These are phyloP conservation scores for Sarcophilus harrisii DNA, from an alignment of 2,797 vertebrate genomes.

Conservation along the genomic window DNA sequence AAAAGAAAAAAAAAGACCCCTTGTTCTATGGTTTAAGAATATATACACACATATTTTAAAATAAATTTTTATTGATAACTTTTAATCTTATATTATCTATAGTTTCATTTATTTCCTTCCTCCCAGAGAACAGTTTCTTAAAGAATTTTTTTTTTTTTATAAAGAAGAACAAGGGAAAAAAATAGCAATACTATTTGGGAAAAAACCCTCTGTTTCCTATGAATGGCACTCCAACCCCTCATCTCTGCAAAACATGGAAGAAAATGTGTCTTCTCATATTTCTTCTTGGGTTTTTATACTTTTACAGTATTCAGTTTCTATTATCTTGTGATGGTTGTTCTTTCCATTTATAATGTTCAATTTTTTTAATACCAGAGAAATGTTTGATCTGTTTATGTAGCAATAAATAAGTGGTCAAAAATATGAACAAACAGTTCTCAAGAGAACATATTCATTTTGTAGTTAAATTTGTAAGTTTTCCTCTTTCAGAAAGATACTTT, in stretches of 20 bases:
- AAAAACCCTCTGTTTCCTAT: background rate
- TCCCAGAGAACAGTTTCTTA: background rate
- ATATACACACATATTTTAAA: background rate
- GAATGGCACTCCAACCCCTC: background rate
- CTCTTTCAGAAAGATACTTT: background rate
- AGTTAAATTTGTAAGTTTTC: background rate
- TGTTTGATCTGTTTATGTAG: background rate
- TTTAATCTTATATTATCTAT: background rate
- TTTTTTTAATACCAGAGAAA: background rate
- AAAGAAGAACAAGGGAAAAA: background rate
- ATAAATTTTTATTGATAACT: background rate
- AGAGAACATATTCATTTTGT: background rate
- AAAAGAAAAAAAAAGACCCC: too few species aligned
- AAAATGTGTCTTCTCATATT: background rate
- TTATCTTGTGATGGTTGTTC: background rate
- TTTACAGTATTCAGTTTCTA: background rate
- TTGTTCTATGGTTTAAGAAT: background rate
- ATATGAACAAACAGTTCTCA: background rate
- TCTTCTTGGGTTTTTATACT: background rate
- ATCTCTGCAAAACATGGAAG: background rate
- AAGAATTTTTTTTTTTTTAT: background rate
- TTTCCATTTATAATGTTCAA: background rate
- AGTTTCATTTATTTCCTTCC: background rate
- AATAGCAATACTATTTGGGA: background rate
- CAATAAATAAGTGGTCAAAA: background rate